A percentile compares a stretch with the other conserved stretches of the same genome.
Conservation (phyloP, 2,888 invertebrate species). For the Pseudococcus viburni region DNA sequence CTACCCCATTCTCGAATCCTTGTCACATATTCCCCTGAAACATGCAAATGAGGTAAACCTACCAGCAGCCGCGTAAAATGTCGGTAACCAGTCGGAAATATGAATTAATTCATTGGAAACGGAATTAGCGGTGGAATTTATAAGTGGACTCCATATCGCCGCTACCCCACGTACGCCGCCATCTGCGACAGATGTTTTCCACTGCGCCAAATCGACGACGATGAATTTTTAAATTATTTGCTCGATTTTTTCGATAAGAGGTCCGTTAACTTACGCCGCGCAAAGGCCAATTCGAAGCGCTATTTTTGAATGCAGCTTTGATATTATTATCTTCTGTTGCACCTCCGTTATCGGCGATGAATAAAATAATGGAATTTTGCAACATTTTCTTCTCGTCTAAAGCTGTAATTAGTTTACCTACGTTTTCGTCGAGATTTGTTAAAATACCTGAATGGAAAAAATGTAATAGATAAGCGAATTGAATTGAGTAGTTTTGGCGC, state of each 20-base stretch:
- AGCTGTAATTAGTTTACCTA: slow-evolving; percentile 70
- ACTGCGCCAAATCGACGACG: slow-evolving; percentile 71
- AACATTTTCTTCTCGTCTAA: slow-evolving; percentile 74
- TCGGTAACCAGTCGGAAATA: slow-evolving; percentile 88
- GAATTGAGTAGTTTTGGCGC: background rate
- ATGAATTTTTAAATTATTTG: background rate
- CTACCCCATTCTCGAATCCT: too few species aligned
- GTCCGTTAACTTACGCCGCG: slow-evolving; percentile 72
- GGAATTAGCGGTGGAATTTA: slow-evolving; percentile 73
- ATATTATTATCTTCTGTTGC: slow-evolving; percentile 73
- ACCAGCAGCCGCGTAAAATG: slow-evolving; percentile 73
- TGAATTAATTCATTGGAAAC: slow-evolving; percentile 81
- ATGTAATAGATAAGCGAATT: background rate
- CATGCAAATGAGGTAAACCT: background rate
- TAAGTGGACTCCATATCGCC: slow-evolving; percentile 81
- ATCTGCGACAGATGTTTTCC: slow-evolving; percentile 87
- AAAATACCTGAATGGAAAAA: slow-evolving; percentile 79
- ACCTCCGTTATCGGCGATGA: slow-evolving; percentile 78
- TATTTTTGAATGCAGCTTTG: slow-evolving; percentile 73
- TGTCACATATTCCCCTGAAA: too few species aligned
- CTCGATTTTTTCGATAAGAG: background rate
- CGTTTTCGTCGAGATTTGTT: slow-evolving; percentile 81
- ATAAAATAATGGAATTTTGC: slow-evolving; percentile 76
- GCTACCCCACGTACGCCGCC: slow-evolving; percentile 86
- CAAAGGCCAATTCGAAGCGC: slow-evolving; percentile 77